Conservation (phyloP, 37 sponge, comb jelly and placozoan genomes). For the Agelas oroides region DNA sequence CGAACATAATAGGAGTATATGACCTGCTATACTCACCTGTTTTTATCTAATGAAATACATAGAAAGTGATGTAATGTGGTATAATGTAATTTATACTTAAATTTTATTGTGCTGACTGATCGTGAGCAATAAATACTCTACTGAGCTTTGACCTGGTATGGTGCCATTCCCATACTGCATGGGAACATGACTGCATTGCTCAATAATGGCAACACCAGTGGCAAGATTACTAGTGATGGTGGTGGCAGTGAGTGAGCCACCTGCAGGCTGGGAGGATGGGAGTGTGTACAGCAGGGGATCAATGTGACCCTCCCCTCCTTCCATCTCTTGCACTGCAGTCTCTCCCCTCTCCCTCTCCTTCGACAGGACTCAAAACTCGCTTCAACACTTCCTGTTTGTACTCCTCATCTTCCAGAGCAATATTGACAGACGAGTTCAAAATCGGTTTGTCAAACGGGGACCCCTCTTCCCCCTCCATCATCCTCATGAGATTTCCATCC, state of each 20-base stretch:
- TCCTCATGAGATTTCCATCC: no score
- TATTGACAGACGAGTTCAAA: conserved; percentile 7
- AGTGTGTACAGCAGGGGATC: conserved; percentile 30
- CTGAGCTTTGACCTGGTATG: no score
- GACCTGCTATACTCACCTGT: no score
- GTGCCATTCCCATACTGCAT: no score
- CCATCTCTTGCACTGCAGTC: neutral
- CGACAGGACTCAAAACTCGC: neutral
- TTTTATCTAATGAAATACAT: no score
- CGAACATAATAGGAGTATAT: no score
- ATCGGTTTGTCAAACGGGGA: neutral
- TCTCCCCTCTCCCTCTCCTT: neutral
- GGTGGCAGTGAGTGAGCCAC: conserved; percentile 43
- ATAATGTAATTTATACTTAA: no score
- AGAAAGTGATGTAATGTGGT: no score
- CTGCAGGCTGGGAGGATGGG: conserved; percentile 80
- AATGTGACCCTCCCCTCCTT: neutral
- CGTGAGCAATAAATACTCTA: no score
- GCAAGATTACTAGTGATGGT: neutral
- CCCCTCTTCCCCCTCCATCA: neutral
- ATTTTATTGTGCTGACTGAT: no score
- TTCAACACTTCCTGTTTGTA: conserved; percentile 1
- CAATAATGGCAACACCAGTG: conserved; percentile 43
- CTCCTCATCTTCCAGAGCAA: neutral
- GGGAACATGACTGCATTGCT: no score